Evolutionary conservation across 1,140 invertebrate genomes (phyloP), one percentile per base, ranked within the genome.

Genomic region (Trichonephila clavata): DNA sequence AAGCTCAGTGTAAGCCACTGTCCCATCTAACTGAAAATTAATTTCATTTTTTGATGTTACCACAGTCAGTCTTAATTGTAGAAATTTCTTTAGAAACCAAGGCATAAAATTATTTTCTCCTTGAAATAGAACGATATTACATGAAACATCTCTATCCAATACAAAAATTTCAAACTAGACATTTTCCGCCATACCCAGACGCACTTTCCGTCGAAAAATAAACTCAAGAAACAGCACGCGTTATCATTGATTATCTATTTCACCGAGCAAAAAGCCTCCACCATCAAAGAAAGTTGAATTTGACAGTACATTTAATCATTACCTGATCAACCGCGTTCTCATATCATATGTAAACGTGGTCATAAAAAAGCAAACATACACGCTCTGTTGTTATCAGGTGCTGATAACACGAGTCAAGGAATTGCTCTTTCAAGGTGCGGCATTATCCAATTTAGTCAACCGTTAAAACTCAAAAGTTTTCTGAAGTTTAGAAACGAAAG

Each of bases 351-450:
- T 59, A 84, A 84, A 60, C 57, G 83, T 50, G 83, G 43, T 84
- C 83, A 13, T 84, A 84, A 84, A 77, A 84, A 60, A 39, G 13
- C 83, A 84, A 84, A 84, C 83, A 84, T 60, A 59, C 81, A 84
- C 21, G 43, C n/a, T 50, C 21, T 21, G n/a, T 59, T 84, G 83
- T 84, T 84, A 84, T 84, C 83, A 84, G 83, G 13, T 57, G 32
- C 71, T 39, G 71, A 77, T 39, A 77, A 77, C 13, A 18, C 27
- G 27, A 20, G 16, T 27, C 68, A 20, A 77, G 32, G 71, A 68
- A 68, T 68, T 77, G 27, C 32, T n/a, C 27, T 39, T 24, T 39
- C 71, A 32, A 32, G 14, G 71, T 77, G 68, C 27, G 65, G 14
- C 32, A 50, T 50, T 50, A 50, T 50, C 50, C 50, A 16, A 77